phyloP scores from a whole-genome alignment of 2,797 vertebrate genomes.

The Iguana delicatissima region DNA sequence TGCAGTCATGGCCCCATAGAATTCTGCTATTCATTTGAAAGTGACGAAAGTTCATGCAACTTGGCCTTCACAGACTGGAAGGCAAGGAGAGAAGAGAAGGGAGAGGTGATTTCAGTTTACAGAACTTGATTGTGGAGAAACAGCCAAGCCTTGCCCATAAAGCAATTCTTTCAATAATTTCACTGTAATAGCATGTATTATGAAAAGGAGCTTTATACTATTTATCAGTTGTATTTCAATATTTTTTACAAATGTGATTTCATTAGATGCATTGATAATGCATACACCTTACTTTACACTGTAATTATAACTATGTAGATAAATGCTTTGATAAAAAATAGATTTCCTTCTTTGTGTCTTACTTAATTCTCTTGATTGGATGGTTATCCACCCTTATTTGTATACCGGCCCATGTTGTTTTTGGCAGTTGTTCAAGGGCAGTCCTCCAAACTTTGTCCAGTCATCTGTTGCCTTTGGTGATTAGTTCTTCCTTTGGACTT shows the following conservation, averaged over 20 bases:
- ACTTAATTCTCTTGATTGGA: slow-evolving; percentile 31
- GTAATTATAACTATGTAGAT: slow-evolving; percentile 10
- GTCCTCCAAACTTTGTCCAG: not conserved
- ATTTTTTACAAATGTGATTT: slow-evolving; percentile 25
- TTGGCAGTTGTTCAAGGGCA: not conserved
- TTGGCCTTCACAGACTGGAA: not conserved
- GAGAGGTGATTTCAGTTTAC: slow-evolving; percentile 7
- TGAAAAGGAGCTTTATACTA: slow-evolving; percentile 21
- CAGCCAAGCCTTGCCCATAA: slow-evolving; percentile 6
- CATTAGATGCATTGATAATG: slow-evolving; percentile 18
- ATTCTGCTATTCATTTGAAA: not conserved
- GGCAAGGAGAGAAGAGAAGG: not conserved
- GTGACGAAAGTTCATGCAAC: not conserved
- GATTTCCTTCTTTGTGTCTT: slow-evolving; percentile 12
- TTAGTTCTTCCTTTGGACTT: not conserved
- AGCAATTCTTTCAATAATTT: slow-evolving; percentile 33
- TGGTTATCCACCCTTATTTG: slow-evolving; percentile 18
- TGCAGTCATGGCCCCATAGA: not conserved
- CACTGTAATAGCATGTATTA: slow-evolving; percentile 4
- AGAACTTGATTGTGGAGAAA: not conserved
- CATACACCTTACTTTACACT: not conserved
- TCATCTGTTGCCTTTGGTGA: not conserved
- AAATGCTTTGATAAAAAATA: slow-evolving; percentile 27
- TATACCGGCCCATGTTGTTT: not conserved
- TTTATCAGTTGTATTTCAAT: slow-evolving; percentile 15